Evolutionary conservation across 1,140 invertebrate species (phyloP).

Genomic region (Bathynomus jamesi): DNA sequence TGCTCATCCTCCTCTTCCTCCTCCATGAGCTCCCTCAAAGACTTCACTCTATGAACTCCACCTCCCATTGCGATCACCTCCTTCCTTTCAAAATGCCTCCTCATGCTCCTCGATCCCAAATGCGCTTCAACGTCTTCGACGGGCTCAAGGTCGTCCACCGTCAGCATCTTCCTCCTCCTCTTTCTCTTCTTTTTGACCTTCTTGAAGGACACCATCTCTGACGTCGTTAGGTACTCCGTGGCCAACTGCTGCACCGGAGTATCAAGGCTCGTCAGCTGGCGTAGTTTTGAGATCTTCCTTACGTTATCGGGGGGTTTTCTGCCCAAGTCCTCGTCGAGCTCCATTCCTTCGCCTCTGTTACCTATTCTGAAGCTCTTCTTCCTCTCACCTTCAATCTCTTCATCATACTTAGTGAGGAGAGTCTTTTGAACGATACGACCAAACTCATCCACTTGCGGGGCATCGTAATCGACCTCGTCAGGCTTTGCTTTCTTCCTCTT

Average conservation of each 20-base stretch:
- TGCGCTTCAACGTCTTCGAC: constrained; percentile 40
- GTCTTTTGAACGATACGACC: constrained; percentile 61
- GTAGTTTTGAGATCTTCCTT: constrained; percentile 42
- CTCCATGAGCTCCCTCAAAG: constrained; percentile 26
- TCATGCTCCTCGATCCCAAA: constrained; percentile 28
- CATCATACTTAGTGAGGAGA: constrained; percentile 88
- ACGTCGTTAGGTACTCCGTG: constrained; percentile 77
- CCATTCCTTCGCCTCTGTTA: constrained; percentile 10
- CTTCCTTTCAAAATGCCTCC: constrained; percentile 35
- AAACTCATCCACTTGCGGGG: constrained; percentile 70
- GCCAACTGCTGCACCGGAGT: constrained; percentile 62
- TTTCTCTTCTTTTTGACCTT: constrained; percentile 85
- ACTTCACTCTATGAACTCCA: constrained; percentile 1
- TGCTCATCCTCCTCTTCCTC: constrained; percentile 21
- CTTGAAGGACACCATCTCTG: constrained; percentile 80
- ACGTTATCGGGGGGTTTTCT: constrained; percentile 43
- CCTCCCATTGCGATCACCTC: constrained; percentile 14
- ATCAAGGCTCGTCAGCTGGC: constrained; percentile 48
- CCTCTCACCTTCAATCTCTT: constrained; percentile 77
- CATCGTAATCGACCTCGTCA: constrained; percentile 76
- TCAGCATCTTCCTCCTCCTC: constrained; percentile 47
- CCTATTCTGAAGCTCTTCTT: constrained; percentile 61
- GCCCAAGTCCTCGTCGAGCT: constrained; percentile 40
- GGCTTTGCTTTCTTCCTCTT: constrained; percentile 9
- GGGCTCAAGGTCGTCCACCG: constrained; percentile 52